Evolutionary conservation across 2,888 invertebrate genomes (phyloP).

Genomic region (Aquatica leii): DNA sequence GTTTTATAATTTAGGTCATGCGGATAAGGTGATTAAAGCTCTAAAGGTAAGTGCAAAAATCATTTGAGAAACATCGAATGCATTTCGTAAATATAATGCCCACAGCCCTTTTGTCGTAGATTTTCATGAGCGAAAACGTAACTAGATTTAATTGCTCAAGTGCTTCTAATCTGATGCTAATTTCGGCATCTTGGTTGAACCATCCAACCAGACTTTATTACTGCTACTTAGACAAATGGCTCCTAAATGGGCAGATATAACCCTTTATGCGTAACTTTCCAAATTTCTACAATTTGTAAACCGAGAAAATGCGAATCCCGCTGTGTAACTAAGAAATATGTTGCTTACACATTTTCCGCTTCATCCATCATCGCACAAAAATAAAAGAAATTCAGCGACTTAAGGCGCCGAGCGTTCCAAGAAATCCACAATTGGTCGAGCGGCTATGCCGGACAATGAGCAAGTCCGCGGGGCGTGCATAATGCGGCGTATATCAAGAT

Average conservation of each 20-base stretch:
- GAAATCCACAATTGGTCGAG: constrained; percentile 43
- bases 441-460: constrained; percentile 45
- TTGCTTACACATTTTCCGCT: constrained; percentile 34
- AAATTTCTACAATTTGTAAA: constrained; percentile 52
- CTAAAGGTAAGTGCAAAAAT: not conserved
- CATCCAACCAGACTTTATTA: constrained; percentile 55
- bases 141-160: constrained; percentile 33
- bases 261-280: constrained; percentile 48
- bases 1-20: too few relatives aligned
- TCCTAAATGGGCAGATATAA: constrained; percentile 53
- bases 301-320: constrained; percentile 40
- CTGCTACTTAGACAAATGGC: constrained; percentile 57
- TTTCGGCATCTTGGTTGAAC: constrained; percentile 48
- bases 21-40: not conserved
- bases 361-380: constrained; percentile 29
- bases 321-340: constrained; percentile 41
- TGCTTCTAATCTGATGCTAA: constrained; percentile 46
- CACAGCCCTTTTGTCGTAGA: too few relatives aligned
- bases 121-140: constrained; percentile 19
- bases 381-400: constrained; percentile 24
- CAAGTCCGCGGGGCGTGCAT: constrained; percentile 52
- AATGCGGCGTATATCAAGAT: constrained; percentile 58
- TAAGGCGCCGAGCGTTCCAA: constrained; percentile 19
- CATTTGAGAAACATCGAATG: not conserved
- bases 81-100: not conserved